Conservation (phyloP, 1,140 invertebrate species). For the Rhopalosiphum padi region DNA sequence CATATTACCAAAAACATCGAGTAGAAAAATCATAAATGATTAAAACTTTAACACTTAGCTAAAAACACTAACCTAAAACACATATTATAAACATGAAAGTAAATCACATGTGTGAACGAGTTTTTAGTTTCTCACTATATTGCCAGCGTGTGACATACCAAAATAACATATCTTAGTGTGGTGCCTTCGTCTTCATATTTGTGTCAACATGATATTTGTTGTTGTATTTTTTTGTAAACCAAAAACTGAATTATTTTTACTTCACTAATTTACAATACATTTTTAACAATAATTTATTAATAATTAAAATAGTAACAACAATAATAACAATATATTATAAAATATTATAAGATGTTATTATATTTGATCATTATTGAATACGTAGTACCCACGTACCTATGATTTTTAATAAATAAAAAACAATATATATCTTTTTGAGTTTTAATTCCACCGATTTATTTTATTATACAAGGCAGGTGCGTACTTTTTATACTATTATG, state of each 20-base stretch:
- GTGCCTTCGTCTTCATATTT: neutral
- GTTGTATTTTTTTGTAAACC: neutral
- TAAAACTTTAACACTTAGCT: neutral
- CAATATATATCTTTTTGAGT: neutral
- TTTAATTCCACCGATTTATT: conserved; percentile 26
- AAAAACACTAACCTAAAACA: neutral
- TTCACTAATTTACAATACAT: neutral
- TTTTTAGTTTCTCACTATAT: neutral
- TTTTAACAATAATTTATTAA: neutral
- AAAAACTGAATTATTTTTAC: neutral
- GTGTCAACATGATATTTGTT: neutral
- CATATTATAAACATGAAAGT: neutral
- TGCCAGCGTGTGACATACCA: neutral
- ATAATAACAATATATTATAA: neutral
- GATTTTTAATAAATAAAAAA: neutral
- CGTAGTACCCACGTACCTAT: neutral
- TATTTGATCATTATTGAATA: neutral
- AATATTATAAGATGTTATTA: neutral
- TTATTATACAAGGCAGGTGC: conserved; percentile 37
- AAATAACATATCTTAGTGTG: conserved; percentile 13
- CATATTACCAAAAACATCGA: neutral
- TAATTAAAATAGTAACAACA: neutral
- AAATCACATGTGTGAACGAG: conserved; percentile 12
- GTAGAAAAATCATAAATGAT: neutral
- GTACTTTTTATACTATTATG: conserved; percentile 19